phyloP scores from a whole-genome alignment of 1,140 invertebrate genomes.

The Drosophila erecta region DNA sequence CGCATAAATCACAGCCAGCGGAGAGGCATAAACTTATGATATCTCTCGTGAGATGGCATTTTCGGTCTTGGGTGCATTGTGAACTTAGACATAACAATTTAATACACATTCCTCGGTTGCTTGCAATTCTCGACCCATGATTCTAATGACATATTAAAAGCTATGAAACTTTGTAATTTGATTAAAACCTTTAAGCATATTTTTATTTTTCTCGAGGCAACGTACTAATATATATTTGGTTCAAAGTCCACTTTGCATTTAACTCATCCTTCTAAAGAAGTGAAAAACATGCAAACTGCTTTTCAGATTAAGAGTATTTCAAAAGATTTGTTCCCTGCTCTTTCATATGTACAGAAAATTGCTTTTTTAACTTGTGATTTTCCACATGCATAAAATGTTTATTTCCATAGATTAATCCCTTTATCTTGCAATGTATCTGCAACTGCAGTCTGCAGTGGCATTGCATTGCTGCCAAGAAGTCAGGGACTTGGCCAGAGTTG shows the following conservation, averaged over 20 bases:
- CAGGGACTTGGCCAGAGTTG: conserved; percentile 33
- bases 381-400: conserved; percentile 18
- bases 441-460: conserved; percentile 9
- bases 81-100: conserved; percentile 4
- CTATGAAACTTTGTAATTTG: too few relatives aligned
- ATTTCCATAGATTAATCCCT: conserved; percentile 46
- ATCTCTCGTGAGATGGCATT: conserved; percentile 13
- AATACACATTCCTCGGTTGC: conserved; percentile 15
- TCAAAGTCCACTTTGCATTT: not conserved
- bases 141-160: too few relatives aligned
- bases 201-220: not conserved
- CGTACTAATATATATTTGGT: not conserved
- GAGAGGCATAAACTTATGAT: conserved; percentile 8
- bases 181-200: too few relatives aligned
- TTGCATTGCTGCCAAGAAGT: conserved; percentile 26
- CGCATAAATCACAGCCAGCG: conserved; percentile 26
- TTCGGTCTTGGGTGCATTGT: not conserved
- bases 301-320: not conserved
- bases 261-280: not conserved
- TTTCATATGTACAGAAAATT: too few relatives aligned
- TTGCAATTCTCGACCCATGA: not conserved
- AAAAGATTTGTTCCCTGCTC: not conserved
- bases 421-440: conserved; percentile 47
- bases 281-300: not conserved
- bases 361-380: not conserved